These are phyloP conservation scores for Myiopsitta monachus DNA, from an alignment of 2,113 vertebrate genomes.

Conservation along the genomic window DNA sequence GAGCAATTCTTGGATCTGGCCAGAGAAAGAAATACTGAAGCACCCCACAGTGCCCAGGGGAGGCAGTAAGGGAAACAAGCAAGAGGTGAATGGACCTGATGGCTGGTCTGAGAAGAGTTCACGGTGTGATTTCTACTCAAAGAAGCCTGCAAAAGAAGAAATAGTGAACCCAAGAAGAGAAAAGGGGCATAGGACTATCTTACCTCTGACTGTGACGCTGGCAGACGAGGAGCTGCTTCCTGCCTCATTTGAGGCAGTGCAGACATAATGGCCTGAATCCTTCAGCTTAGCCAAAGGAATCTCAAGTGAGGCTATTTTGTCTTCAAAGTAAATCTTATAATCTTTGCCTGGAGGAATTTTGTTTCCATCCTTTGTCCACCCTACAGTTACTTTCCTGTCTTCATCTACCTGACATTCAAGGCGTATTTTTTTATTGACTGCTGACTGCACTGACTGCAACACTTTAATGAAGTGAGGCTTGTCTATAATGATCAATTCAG, in stretches of 20 bases:
- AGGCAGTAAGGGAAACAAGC: not conserved
- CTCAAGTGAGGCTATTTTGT: conserved; percentile 92
- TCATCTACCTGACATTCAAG: conserved; percentile 96
- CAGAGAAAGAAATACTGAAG: not conserved
- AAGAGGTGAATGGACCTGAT: not conserved
- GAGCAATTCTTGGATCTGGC: not conserved
- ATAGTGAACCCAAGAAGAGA: not conserved
- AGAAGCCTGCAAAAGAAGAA: conserved; percentile 21
- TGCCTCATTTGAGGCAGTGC: conserved; percentile 92
- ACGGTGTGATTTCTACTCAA: not conserved
- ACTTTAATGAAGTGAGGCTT: conserved; percentile 89
- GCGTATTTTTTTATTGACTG: conserved; percentile 85
- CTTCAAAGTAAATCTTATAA: conserved; percentile 92
- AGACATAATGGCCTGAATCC: conserved; percentile 92
- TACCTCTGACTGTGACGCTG: conserved; percentile 90
- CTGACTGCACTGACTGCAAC: conserved; percentile 81
- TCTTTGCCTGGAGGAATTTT: conserved; percentile 92
- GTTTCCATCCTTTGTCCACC: conserved; percentile 91
- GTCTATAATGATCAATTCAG: conserved; percentile 87
- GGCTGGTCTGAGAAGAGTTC: not conserved
- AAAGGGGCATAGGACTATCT: conserved; percentile 50
- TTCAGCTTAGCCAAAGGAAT: conserved; percentile 92
- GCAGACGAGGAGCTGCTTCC: conserved; percentile 88
- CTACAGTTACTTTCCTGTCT: conserved; percentile 89
- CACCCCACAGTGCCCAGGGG: accelerated